A percentile compares a stretch with the other conserved stretches of the same genome.
phyloP scores from a whole-genome alignment of 2,888 invertebrate species.

The Netelia melanura region DNA sequence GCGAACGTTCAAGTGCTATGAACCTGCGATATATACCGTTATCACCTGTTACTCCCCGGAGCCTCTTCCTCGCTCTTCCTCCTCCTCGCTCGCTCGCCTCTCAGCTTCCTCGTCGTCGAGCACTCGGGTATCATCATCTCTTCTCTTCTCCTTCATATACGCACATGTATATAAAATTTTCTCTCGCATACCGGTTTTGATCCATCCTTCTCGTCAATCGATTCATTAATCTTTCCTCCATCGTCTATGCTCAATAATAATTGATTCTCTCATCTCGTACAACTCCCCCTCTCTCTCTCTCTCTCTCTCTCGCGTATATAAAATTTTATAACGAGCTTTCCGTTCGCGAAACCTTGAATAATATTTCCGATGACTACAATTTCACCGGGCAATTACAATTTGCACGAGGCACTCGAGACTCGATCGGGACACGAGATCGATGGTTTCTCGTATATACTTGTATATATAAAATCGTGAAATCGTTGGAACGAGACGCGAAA shows the following conservation, averaged over 20 bases:
- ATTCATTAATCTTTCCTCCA: slow-evolving; percentile 40
- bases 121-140: slow-evolving; percentile 38
- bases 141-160: slow-evolving; percentile 1
- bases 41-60: slow-evolving; percentile 77
- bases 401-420: not conserved
- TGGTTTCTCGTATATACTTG: not conserved
- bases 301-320: not conserved
- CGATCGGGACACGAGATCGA: not conserved
- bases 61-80: slow-evolving; percentile 48
- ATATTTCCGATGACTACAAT: slow-evolving; percentile 25
- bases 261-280: slow-evolving; percentile 22
- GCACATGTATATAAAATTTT: not conserved
- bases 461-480: slow-evolving; percentile 29
- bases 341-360: slow-evolving; percentile 1
- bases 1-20: slow-evolving; percentile 57
- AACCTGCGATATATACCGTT: slow-evolving; percentile 74
- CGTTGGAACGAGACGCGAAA: slow-evolving; percentile 47
- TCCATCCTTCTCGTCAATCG: slow-evolving; percentile 30
- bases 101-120: slow-evolving; percentile 69
- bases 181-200: slow-evolving; percentile 24
- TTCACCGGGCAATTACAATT: slow-evolving; percentile 42
- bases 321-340: slow-evolving; percentile 19
- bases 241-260: slow-evolving; percentile 50
- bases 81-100: slow-evolving; percentile 11
- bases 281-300: slow-evolving; percentile 15